Base-by-base conservation (phyloP, 2,113 vertebrate genomes). In the Psophia crepitans region DNA sequence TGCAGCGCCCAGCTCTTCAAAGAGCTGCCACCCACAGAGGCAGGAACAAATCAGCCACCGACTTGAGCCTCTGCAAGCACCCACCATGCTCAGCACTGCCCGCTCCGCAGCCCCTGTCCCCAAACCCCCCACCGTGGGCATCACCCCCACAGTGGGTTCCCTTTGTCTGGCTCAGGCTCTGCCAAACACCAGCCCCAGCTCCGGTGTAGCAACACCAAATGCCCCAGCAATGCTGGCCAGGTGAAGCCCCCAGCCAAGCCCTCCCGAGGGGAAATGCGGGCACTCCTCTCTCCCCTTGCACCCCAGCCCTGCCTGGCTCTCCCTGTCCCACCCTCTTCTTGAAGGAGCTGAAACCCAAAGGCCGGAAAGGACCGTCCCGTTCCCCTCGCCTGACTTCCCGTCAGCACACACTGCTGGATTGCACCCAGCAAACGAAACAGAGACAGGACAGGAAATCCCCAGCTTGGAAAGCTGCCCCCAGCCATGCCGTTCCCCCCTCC, bases 331-430 rank as follows among this genome's bases (percentile, higher is more conserved):
- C 73, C 87, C 94, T 91, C 94, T 93, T 92, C 94, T 92, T 13
- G 79, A 57, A 96, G 87, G 32, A 94, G 94, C 90, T 11, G 5
- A 73, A 90, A 3, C 53, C 91, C 94, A 91, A 80, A 90, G 94
- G 83, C 96, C 53, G 96, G 96, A 97, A 97, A 41, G 92, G 92
- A 93, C 85, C 32, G 20, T 56, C 27, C 95, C 13, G 79, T 92
- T 97, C 95, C 87, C 94, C 78, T 53, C 13, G 90, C 79, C 92
- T 44, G 79, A 94, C 96, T 97, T 97, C 96, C 96, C 90, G 83
- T 93, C 96, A 85, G 95, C 68, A 14, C 92, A 49, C 1, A 1
- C 84, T 43, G 46, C 56, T 97, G 96, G 95, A 97, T 11, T 56
- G 49, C 30, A 11, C 64, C 96, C 95, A 97, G 94, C 74, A 11